A percentile compares a stretch with the other conserved stretches of the same genome.
phyloP scores from a whole-genome alignment of 1,140 invertebrate genomes.

The Caenorhabditis tropicalis region DNA sequence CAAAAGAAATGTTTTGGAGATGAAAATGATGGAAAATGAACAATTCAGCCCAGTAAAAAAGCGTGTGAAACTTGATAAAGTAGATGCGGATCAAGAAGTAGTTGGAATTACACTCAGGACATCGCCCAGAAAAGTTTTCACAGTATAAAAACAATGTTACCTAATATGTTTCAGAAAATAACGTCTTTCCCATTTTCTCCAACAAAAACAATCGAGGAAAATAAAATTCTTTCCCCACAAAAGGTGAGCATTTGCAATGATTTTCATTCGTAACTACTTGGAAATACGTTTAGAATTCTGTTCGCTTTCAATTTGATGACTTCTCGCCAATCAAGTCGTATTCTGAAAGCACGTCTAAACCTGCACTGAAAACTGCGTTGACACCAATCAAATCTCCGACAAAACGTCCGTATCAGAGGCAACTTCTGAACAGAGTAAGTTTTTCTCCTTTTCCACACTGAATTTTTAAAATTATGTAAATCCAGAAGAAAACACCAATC shows the following conservation, averaged over 20 bases:
- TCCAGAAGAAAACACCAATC: no score
- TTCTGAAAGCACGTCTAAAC: neutral
- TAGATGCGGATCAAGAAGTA: neutral
- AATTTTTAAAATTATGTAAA: no score
- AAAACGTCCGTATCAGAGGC: neutral
- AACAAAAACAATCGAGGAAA: neutral
- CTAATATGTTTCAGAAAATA: neutral
- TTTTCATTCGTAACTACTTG: neutral
- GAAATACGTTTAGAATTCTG: neutral
- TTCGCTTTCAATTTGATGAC: neutral
- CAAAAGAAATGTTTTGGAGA: neutral
- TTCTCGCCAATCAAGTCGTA: neutral
- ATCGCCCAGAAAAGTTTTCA: neutral
- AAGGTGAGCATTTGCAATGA: neutral
- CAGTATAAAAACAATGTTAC: neutral
- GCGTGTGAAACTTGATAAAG: neutral
- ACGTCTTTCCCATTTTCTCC: neutral
- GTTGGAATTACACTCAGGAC: neutral
- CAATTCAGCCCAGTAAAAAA: constrained; percentile 28
- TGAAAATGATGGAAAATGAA: constrained; percentile 25
- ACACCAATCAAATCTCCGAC: constrained; percentile 24
- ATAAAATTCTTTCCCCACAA: neutral
- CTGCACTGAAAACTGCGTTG: neutral
- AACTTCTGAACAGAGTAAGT: neutral
- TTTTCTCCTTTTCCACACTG: no score